phyloP scores from a whole-genome alignment of 2,888 invertebrate species.

The Leucophenga montana region DNA sequence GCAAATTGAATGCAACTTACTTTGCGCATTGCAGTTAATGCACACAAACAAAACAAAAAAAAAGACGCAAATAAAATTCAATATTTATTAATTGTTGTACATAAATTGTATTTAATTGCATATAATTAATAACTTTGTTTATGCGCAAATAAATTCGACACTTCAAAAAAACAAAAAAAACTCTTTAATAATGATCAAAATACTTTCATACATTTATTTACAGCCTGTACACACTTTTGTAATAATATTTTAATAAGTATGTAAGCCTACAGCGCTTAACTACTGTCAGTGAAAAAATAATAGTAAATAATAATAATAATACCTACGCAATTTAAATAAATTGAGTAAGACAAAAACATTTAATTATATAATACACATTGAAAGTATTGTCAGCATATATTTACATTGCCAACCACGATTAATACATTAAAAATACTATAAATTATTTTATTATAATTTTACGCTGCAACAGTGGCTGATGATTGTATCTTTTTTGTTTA shows the following conservation, averaged over 20 bases:
- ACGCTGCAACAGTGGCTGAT: too few species aligned
- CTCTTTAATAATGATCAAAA: not conserved
- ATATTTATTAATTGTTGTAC: not conserved
- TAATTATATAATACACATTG: not conserved
- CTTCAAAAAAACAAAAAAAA: too few species aligned
- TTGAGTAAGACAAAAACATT: not conserved
- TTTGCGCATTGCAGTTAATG: not conserved
- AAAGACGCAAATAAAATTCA: slow-evolving; percentile 1
- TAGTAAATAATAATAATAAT: not conserved
- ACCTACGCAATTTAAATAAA: not conserved
- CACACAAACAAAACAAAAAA: not conserved
- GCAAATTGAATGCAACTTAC: slow-evolving; percentile 15
- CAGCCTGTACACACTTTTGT: not conserved
- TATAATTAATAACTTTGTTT: too few species aligned
- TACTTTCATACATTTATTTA: not conserved
- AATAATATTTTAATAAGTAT: not conserved
- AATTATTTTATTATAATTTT: too few species aligned
- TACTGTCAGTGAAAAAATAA: not conserved
- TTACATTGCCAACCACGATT: not conserved
- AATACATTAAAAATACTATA: too few species aligned
- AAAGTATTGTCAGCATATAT: not conserved
- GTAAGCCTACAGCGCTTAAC: not conserved
- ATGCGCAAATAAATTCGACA: too few species aligned
- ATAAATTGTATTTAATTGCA: slow-evolving; percentile 15
- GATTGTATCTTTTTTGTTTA: too few species aligned